A percentile compares a stretch with the other conserved stretches of the same genome.
These are phyloP conservation scores for Eulemur rubriventer DNA, from an alignment of 2,797 vertebrate species.

Conservation along the genomic window DNA sequence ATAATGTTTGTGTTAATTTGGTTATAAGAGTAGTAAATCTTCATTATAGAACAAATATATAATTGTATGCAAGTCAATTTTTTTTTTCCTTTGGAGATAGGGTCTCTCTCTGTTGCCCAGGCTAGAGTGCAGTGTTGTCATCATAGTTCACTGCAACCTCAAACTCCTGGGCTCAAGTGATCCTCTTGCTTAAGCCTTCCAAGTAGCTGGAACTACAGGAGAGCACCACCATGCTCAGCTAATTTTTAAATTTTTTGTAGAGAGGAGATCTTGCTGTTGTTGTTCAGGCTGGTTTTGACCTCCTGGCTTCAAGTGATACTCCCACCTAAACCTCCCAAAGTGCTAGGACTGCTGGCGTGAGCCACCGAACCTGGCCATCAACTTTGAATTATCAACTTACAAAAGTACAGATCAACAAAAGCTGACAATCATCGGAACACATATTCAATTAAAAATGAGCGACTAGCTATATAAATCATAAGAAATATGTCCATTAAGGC, in stretches of 20 bases:
- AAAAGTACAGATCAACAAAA: neutral
- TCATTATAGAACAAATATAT: neutral
- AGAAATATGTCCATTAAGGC: neutral
- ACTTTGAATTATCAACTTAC: neutral
- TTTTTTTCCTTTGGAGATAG: neutral
- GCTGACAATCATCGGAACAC: neutral
- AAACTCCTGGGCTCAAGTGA: neutral
- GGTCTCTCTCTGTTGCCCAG: neutral
- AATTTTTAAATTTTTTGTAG: neutral
- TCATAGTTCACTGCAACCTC: neutral
- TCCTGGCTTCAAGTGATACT: neutral
- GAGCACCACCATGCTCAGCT: neutral
- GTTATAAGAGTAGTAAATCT: neutral
- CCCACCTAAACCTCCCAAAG: neutral
- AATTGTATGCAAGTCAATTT: neutral
- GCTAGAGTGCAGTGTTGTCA: neutral
- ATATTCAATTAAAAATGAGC: neutral
- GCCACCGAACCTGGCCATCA: neutral
- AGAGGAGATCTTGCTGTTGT: neutral
- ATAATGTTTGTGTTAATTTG: neutral
- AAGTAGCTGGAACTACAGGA: neutral
- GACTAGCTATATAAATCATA: neutral
- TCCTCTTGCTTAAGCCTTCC: neutral
- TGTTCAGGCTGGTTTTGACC: neutral
- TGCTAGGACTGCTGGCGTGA: neutral